A percentile compares a stretch with the other conserved stretches of the same genome.
Conservation (phyloP, 2,113 vertebrate genomes). For the Pseudopipra pipra region DNA sequence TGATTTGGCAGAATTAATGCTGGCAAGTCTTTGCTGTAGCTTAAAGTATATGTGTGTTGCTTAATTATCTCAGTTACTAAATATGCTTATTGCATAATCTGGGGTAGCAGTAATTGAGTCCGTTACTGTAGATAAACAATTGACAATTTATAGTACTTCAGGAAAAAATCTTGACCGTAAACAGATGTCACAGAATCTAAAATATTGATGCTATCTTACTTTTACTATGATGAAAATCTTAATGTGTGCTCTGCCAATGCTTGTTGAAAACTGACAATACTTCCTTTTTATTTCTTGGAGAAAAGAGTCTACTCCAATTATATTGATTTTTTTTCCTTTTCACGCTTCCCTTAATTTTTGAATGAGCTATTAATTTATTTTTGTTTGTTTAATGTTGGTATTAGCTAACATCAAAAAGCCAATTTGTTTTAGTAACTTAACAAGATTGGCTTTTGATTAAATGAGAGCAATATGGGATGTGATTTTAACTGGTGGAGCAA, state of each 20-base stretch:
- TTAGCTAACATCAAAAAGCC: background rate
- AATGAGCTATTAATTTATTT: background rate
- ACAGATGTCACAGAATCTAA: conserved; percentile 39
- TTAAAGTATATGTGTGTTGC: conserved; percentile 48
- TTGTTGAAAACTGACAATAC: background rate
- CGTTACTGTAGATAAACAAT: conserved; percentile 60
- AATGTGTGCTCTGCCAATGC: background rate
- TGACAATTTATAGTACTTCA: conserved; percentile 48
- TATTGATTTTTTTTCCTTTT: background rate
- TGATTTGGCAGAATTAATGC: conserved; percentile 41
- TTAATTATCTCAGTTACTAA: conserved; percentile 61
- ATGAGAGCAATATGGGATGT: background rate
- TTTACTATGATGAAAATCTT: background rate
- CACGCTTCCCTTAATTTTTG: background rate
- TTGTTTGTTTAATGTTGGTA: background rate
- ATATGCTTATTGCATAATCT: conserved; percentile 37
- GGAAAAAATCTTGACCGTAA: conserved; percentile 41
- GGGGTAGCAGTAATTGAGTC: conserved; percentile 45
- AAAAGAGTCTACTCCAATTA: background rate
- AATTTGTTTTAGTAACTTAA: background rate
- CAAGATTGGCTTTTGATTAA: conserved; percentile 2
- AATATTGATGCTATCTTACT: conserved; percentile 24
- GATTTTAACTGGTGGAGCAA: conserved; percentile 1
- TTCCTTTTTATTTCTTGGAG: background rate
- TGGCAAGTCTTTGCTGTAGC: conserved; percentile 32